These are phyloP conservation scores for Jacana jacana DNA, from an alignment of 2,113 vertebrate species.

Conservation along the genomic window DNA sequence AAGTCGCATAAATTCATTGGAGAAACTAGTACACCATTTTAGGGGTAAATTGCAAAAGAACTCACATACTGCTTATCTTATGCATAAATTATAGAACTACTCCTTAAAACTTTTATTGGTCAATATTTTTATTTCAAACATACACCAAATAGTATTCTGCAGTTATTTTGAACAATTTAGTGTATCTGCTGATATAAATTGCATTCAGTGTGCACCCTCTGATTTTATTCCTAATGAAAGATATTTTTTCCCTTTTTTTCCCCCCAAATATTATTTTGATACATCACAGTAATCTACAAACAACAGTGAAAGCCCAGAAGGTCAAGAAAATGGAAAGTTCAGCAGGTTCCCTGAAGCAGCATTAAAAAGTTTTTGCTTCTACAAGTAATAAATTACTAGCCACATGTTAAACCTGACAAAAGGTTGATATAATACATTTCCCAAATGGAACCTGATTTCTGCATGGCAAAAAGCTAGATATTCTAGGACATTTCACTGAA, in stretches of 20 bases:
- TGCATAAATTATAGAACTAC: not conserved
- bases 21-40: not conserved
- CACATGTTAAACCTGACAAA: not conserved
- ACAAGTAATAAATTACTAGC: not conserved
- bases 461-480: not conserved
- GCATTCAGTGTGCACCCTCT: not conserved
- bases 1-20: not conserved
- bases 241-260: not conserved
- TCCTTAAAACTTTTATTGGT: not conserved
- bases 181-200: not conserved
- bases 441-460: not conserved
- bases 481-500: not conserved
- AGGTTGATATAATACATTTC: not conserved
- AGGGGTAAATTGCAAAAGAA: not conserved
- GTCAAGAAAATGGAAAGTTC: slow-evolving; percentile 11
- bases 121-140: not conserved
- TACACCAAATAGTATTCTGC: not conserved
- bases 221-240: not conserved
- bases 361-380: not conserved
- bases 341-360: not conserved
- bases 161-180: not conserved
- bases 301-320: not conserved
- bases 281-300: not conserved
- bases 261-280: not conserved
- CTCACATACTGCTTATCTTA: not conserved